Conservation (phyloP, 2,888 invertebrate genomes). For the Galerucella calmariensis region DNA sequence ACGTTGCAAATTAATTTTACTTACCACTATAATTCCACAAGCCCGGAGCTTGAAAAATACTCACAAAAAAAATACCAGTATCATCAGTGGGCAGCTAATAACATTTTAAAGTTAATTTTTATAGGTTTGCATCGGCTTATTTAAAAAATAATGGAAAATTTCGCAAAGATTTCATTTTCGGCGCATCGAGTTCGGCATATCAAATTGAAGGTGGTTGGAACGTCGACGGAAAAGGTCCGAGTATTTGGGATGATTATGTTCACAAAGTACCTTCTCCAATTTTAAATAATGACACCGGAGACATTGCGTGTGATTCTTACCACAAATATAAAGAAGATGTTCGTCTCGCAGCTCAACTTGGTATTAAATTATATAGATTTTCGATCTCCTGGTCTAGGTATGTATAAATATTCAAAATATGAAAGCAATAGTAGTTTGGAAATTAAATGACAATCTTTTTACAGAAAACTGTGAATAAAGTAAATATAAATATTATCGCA, state of each 20-base stretch:
- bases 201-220: conserved; percentile 68
- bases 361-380: conserved; percentile 76
- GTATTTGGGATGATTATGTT: conserved; percentile 70
- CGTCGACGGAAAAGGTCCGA: conserved; percentile 68
- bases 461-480: too few species aligned
- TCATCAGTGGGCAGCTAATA: too few species aligned
- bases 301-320: conserved; percentile 78
- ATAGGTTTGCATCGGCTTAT: conserved; percentile 4
- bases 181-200: conserved; percentile 58
- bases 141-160: conserved; percentile 63
- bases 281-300: conserved; percentile 62
- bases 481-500: too few species aligned
- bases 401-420: too few species aligned
- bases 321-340: conserved; percentile 74
- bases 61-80: too few species aligned
- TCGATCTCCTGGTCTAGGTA: conserved; percentile 80
- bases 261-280: conserved; percentile 61
- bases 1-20: too few species aligned
- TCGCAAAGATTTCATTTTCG: conserved; percentile 57
- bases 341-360: conserved; percentile 71
- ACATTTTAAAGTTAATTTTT: not conserved
- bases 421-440: too few species aligned
- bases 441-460: too few species aligned
- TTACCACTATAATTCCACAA: too few species aligned
- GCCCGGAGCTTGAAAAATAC: too few species aligned